Percentiles rank a stretch among this genome's conserved stretches.
These are phyloP conservation scores for Macrotus californicus DNA, from an alignment of 2,113 vertebrate genomes.

Conservation along the genomic window DNA sequence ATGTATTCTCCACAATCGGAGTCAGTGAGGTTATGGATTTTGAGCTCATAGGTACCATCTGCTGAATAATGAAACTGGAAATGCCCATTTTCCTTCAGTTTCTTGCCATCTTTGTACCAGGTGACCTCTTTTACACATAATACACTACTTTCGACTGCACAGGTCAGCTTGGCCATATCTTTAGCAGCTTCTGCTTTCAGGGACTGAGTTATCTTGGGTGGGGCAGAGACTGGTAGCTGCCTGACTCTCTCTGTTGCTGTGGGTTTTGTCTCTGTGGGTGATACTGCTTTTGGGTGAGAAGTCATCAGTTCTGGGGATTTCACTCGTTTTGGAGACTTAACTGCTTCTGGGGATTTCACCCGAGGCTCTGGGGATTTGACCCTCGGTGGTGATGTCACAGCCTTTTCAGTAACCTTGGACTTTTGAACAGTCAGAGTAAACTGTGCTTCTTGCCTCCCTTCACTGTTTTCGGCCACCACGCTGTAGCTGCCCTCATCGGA, in stretches of 20 bases:
- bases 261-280: constrained; percentile 82
- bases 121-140: constrained; percentile 86
- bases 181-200: constrained; percentile 86
- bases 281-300: constrained; percentile 84
- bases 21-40: constrained; percentile 87
- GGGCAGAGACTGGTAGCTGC: constrained; percentile 77
- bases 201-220: constrained; percentile 88
- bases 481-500: constrained; percentile 94
- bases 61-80: constrained; percentile 89
- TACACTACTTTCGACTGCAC: constrained; percentile 88
- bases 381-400: constrained; percentile 81
- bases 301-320: constrained; percentile 88
- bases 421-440: constrained; percentile 91
- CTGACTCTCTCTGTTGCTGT: constrained; percentile 78
- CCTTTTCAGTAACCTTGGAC: constrained; percentile 82
- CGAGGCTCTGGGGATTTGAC: constrained; percentile 87
- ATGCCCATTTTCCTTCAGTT: constrained; percentile 88
- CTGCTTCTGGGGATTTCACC: constrained; percentile 86
- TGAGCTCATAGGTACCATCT: constrained; percentile 92
- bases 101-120: constrained; percentile 93
- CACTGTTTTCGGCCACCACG: constrained; percentile 90
- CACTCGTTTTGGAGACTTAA: constrained; percentile 86
- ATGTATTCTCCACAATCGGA: constrained; percentile 93
- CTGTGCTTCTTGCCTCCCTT: constrained; percentile 90
- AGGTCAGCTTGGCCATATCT: constrained; percentile 88